These are phyloP conservation scores for Cataglyphis altisquamis DNA, from an alignment of 2,888 invertebrate species.

Conservation along the genomic window DNA sequence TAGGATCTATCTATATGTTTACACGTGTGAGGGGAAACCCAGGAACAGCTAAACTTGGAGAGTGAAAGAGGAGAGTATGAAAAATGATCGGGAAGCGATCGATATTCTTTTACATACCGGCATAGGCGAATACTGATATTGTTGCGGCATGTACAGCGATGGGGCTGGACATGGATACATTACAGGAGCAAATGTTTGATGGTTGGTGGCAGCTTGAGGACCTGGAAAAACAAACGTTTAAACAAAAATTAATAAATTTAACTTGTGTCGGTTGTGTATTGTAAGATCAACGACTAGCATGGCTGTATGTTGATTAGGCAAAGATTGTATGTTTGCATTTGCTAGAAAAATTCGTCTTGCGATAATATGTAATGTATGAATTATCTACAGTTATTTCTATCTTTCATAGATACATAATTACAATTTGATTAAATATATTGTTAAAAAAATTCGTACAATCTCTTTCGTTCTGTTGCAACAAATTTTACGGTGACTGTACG, in stretches of 20 bases:
- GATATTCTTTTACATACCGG: constrained; percentile 81
- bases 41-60: constrained; percentile 32
- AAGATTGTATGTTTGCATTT: constrained; percentile 5
- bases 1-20: constrained; percentile 48
- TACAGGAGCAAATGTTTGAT: constrained; percentile 84
- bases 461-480: background rate
- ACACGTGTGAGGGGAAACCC: constrained; percentile 41
- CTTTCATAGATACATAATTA: background rate
- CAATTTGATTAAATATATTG: background rate
- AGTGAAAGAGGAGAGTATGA: constrained; percentile 48
- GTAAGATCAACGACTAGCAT: constrained; percentile 1
- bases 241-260: constrained; percentile 3
- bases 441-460: background rate
- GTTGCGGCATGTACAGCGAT: constrained; percentile 85
- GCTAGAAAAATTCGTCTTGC: background rate
- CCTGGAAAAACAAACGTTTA: constrained; percentile 71
- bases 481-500: background rate
- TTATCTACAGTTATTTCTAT: background rate
- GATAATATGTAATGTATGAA: background rate
- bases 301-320: background rate
- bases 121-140: constrained; percentile 86
- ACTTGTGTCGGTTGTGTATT: background rate
- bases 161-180: constrained; percentile 85
- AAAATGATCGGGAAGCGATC: constrained; percentile 27
- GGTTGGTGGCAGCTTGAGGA: constrained; percentile 84